Evolutionary conservation across 2,113 vertebrate genomes (phyloP).

Genomic region (Indicator maculatus): DNA sequence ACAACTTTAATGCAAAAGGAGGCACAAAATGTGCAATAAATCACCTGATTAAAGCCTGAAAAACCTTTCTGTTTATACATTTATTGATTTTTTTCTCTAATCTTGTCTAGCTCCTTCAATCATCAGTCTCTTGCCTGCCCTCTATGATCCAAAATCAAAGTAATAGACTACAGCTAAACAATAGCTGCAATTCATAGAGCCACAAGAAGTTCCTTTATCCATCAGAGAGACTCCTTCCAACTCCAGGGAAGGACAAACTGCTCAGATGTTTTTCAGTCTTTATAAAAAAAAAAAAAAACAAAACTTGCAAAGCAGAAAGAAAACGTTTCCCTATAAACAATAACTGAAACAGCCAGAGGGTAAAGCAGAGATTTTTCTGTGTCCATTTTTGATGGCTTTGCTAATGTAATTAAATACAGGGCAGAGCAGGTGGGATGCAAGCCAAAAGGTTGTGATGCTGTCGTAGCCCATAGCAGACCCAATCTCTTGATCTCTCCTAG

Average conservation of each 20-base stretch:
- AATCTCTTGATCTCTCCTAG: not conserved
- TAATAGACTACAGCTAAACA: constrained; percentile 63
- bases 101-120: constrained; percentile 52
- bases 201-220: constrained; percentile 12
- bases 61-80: constrained; percentile 60
- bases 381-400: not conserved
- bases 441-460: not conserved
- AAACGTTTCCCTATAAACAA: not conserved
- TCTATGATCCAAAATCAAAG: constrained; percentile 60
- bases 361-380: not conserved
- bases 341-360: not conserved
- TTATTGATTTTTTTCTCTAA: constrained; percentile 67
- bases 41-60: constrained; percentile 48
- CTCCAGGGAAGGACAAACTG: not conserved
- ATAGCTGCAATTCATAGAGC: constrained; percentile 35
- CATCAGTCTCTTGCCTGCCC: constrained; percentile 26
- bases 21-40: constrained; percentile 19
- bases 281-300: not conserved
- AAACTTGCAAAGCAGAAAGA: not conserved
- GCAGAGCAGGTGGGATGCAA: not conserved
- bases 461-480: not conserved
- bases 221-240: constrained; percentile 16
- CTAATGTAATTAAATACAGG: not conserved
- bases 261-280: not conserved
- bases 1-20: constrained; percentile 38